Evolutionary conservation across 2,797 vertebrate genomes (phyloP).

Genomic region (Parauchenoglanis punctatus): DNA sequence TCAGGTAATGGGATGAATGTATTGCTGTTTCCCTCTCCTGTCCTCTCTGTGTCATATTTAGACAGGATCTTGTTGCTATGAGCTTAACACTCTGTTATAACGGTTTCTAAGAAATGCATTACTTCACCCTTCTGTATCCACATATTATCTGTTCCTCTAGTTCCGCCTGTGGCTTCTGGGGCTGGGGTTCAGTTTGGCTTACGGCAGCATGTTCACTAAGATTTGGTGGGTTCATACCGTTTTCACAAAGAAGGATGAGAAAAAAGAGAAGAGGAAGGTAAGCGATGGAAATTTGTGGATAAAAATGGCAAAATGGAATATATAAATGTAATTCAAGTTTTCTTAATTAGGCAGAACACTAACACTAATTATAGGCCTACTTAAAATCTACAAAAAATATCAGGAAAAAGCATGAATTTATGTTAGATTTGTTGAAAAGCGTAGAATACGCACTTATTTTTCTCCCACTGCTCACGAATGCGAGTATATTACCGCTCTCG

Average conservation of each 20-base stretch:
- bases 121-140: not conserved
- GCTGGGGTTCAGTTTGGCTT: conserved; percentile 90
- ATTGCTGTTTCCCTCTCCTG: not conserved
- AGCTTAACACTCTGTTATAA: conserved; percentile 56
- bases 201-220: conserved; percentile 98
- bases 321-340: not conserved
- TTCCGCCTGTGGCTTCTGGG: conserved; percentile 92
- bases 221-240: conserved; percentile 98
- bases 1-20: conserved; percentile 78
- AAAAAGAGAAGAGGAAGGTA: conserved; percentile 94
- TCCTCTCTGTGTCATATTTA: not conserved
- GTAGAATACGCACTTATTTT: not conserved
- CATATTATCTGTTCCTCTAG: conserved; percentile 63
- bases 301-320: not conserved
- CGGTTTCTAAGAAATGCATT: conserved; percentile 23
- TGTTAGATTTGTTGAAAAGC: not conserved
- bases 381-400: not conserved
- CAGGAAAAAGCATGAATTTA: not conserved
- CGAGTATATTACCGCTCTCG: not conserved
- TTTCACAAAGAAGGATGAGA: conserved; percentile 95
- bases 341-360: not conserved
- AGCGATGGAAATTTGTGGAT: not conserved
- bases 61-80: not conserved
- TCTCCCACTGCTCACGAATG: not conserved
- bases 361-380: not conserved